Percentiles rank a stretch among this genome's conserved stretches.
These are phyloP conservation scores for Sebastes matsubarae DNA, from an alignment of 2,797 vertebrate species.

Conservation along the genomic window DNA sequence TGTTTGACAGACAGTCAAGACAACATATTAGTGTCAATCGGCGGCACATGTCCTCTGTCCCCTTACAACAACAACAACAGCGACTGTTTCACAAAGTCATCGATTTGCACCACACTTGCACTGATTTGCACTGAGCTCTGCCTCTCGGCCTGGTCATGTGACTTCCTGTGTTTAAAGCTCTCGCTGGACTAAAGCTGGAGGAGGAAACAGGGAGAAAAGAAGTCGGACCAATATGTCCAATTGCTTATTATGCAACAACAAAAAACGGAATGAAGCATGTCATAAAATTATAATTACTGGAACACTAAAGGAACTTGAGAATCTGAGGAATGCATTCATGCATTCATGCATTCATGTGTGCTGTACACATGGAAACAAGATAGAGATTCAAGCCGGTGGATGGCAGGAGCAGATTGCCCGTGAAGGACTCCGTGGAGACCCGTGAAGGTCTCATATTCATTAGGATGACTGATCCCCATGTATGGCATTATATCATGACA, in stretches of 20 bases:
- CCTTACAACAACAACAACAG: not conserved
- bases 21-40: constrained; percentile 35
- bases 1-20: constrained; percentile 35
- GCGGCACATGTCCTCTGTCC: constrained; percentile 8
- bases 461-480: constrained; percentile 63
- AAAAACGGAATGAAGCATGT: not conserved
- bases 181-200: constrained; percentile 7
- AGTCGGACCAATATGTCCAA: constrained; percentile 4
- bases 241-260: constrained; percentile 11
- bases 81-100: constrained; percentile 23
- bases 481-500: constrained; percentile 53
- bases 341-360: not conserved
- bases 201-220: not conserved
- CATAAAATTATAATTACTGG: not conserved
- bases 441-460: constrained; percentile 68
- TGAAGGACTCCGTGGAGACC: constrained; percentile 61
- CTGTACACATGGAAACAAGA: constrained; percentile 18
- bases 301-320: not conserved
- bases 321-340: not conserved
- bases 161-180: constrained; percentile 28
- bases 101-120: constrained; percentile 24
- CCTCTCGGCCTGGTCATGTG: constrained; percentile 32
- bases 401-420: constrained; percentile 27
- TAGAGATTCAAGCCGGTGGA: constrained; percentile 38
- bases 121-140: constrained; percentile 7